phyloP scores from a whole-genome alignment of 2,888 invertebrate species.

The Cryptophagus acutangulus region DNA sequence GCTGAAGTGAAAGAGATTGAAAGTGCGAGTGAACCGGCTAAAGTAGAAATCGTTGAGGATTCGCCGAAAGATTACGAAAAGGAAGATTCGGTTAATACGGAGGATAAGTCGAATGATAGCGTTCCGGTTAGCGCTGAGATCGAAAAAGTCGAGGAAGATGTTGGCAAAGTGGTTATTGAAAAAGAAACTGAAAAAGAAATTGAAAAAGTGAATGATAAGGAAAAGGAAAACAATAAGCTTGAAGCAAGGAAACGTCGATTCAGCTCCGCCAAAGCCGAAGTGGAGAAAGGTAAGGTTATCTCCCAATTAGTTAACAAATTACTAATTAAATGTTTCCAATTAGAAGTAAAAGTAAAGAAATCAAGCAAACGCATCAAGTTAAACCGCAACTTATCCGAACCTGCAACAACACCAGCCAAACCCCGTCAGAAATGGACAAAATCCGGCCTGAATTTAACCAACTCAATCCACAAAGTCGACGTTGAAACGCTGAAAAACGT shows the following conservation, averaged over 20 bases:
- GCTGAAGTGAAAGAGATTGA: not conserved
- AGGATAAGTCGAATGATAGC: conserved; percentile 14
- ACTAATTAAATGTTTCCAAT: too few relatives aligned
- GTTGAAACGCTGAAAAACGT: conserved; percentile 38
- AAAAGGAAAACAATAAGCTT: too few relatives aligned
- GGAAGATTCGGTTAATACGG: conserved; percentile 1
- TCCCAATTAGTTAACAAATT: too few relatives aligned
- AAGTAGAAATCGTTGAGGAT: conserved; percentile 3
- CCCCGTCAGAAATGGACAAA: not conserved
- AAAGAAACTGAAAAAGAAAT: conserved; percentile 11
- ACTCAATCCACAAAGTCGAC: conserved; percentile 25
- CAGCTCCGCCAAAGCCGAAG: too few relatives aligned
- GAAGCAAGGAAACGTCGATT: too few relatives aligned
- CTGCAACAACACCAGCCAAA: not conserved
- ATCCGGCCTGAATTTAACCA: not conserved
- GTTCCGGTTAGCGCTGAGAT: not conserved
- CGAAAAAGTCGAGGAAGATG: conserved; percentile 8
- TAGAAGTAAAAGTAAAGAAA: too few relatives aligned
- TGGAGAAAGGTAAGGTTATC: too few relatives aligned
- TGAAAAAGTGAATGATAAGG: conserved; percentile 6
- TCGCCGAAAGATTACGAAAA: conserved; percentile 5
- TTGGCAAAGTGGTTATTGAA: conserved; percentile 15
- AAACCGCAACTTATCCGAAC: too few relatives aligned
- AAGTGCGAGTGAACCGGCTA: not conserved
- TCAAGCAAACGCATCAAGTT: too few relatives aligned